These are phyloP conservation scores for Taphrorychus bicolor DNA, from an alignment of 2,888 invertebrate species.

Conservation along the genomic window DNA sequence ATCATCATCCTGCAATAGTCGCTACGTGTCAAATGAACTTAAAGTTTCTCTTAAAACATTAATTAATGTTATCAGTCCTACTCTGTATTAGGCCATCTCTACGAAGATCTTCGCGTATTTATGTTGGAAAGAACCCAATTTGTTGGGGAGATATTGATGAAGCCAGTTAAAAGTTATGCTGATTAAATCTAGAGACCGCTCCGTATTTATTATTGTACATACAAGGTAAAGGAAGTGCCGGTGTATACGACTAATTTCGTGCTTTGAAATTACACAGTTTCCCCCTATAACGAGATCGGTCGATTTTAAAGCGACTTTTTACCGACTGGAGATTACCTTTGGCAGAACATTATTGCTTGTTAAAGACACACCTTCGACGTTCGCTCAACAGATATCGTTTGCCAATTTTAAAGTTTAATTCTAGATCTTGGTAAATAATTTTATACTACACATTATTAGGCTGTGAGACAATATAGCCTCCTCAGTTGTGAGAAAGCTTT, in stretches of 20 bases:
- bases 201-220: conserved; percentile 41
- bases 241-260: conserved; percentile 36
- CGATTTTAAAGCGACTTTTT: conserved; percentile 3
- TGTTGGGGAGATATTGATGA: conserved; percentile 41
- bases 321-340: background rate
- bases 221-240: conserved; percentile 36
- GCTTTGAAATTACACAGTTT: conserved; percentile 35
- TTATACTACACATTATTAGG: no score
- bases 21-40: no score
- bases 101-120: conserved; percentile 29
- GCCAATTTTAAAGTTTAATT: background rate
- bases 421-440: no score
- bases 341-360: conserved; percentile 12
- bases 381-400: background rate
- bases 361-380: background rate
- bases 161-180: conserved; percentile 41
- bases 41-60: no score
- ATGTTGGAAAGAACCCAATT: conserved; percentile 37
- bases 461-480: no score
- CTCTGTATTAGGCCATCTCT: conserved; percentile 13
- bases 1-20: no score
- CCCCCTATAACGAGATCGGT: conserved; percentile 32
- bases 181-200: conserved; percentile 39
- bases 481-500: no score
- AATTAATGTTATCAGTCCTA: conserved; percentile 1